Base-by-base conservation (phyloP, 2,113 vertebrate genomes). In the Rhea pennata region DNA sequence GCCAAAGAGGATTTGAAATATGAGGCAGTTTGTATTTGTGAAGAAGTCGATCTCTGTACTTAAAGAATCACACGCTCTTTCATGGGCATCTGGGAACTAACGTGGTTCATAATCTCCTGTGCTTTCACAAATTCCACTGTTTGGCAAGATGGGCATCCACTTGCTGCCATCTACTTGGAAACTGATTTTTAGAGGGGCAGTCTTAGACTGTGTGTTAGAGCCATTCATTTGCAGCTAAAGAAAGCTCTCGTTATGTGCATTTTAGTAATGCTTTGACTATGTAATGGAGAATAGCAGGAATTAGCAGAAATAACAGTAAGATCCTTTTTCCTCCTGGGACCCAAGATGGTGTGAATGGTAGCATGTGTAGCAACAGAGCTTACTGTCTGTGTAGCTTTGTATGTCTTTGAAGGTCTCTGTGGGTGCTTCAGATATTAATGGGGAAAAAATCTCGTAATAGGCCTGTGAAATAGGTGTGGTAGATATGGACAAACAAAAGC, bases 1-100 rank as follows among this genome's bases (percentile, higher is more conserved):
- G 94, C 95, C 94, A 97, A 94, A 95, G 93, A 97, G 78, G 84
- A 87, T 89, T 93, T 93, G 88, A 93, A 94, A 96, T 59, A 92
- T 31, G 91, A 93, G 87, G 94, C 83, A 54, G 76, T 86, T 90
- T 84, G 93, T 54, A 75, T 93, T 94, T 58, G 75, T 56, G 89
- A 88, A 80, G 93, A 67, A 90, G 82, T 24, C 42, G 53, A 54
- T 91, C 1, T 0, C 54, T 50, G 56, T 10, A 36, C 82, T 78
- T 92, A 84, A 88, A 87, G 95, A 94, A 88, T 80, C 75, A 59
- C 67, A 36, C 50, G 5, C 27, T 85, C 67, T 92, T 90, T 54
- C 54, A 22, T 74, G 84, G 88, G 67, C 85, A 84, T 92, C 75
- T 91, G 92, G 91, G 88, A 96, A 82, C 91, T 93, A 80, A 92